Percentiles rank a stretch among this genome's conserved stretches.
Evolutionary conservation across 2,113 vertebrate genomes (phyloP).

Genomic region (Paradisaea rubra): DNA sequence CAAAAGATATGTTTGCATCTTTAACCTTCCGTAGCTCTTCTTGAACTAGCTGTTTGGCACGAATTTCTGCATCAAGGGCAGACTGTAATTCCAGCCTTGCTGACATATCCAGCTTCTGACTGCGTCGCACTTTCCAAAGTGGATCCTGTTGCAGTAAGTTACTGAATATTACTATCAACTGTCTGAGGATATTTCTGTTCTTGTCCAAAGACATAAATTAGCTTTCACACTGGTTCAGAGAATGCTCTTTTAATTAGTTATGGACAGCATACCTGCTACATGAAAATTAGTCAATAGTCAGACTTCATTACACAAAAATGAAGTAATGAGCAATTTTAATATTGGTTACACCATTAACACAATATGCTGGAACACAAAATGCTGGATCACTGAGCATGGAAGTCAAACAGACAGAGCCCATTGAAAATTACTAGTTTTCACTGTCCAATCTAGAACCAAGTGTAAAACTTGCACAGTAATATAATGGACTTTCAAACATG

Average conservation of each 20-base stretch:
- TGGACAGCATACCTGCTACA: neutral
- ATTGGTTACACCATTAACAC: neutral
- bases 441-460: neutral
- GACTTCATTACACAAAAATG: neutral
- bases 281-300: neutral
- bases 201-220: neutral
- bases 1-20: conserved; percentile 82
- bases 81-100: conserved; percentile 95
- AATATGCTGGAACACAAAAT: neutral
- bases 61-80: conserved; percentile 92
- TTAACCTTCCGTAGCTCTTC: conserved; percentile 91
- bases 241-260: neutral
- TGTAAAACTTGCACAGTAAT: neutral
- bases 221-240: neutral
- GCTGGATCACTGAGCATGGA: neutral
- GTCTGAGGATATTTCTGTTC: neutral
- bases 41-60: conserved; percentile 92
- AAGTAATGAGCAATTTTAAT: neutral
- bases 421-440: neutral
- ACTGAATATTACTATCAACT: neutral
- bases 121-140: conserved; percentile 94
- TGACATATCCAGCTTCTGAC: conserved; percentile 98
- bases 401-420: neutral
- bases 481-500: neutral
- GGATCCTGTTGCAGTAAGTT: conserved; percentile 80